Evolutionary conservation across 1,140 invertebrate species (phyloP).

Genomic region (Musca domestica): DNA sequence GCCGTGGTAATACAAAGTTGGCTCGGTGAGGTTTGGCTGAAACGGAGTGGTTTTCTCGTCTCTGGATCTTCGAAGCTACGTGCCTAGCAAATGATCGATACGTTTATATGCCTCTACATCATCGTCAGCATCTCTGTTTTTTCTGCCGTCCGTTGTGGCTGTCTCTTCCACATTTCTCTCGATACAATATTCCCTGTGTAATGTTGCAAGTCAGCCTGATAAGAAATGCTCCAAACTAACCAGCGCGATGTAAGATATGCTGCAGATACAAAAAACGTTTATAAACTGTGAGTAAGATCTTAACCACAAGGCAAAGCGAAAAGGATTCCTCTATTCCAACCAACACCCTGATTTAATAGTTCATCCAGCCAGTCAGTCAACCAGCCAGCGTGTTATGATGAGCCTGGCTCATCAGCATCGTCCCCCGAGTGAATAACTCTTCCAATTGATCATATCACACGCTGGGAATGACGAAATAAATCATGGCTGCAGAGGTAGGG

Average conservation of each 20-base stretch:
- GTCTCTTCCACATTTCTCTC: not conserved
- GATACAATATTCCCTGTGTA: not conserved
- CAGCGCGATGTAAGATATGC: not conserved
- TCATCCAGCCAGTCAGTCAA: not conserved
- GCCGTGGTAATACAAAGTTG: too few species aligned
- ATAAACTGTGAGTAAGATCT: not conserved
- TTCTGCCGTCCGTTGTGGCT: too few species aligned
- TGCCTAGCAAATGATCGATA: too few species aligned
- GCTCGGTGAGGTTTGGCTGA: not conserved
- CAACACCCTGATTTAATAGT: constrained; percentile 2
- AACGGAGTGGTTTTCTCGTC: not conserved
- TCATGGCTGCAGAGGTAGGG: constrained; percentile 41
- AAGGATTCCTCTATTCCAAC: not conserved
- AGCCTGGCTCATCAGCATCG: too few species aligned
- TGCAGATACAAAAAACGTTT: not conserved
- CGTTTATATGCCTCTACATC: too few species aligned
- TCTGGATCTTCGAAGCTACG: too few species aligned
- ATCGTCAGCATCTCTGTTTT: too few species aligned
- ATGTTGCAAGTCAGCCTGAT: constrained; percentile 3
- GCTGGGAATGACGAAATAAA: constrained; percentile 40
- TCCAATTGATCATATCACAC: constrained; percentile 21
- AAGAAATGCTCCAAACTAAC: too few species aligned
- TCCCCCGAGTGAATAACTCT: not conserved
- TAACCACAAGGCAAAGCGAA: not conserved
- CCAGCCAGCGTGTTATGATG: not conserved